Evolutionary conservation across 2,888 invertebrate species (phyloP), one percentile per base, ranked within the genome.

Genomic region (Acrobasis repandana): DNA sequence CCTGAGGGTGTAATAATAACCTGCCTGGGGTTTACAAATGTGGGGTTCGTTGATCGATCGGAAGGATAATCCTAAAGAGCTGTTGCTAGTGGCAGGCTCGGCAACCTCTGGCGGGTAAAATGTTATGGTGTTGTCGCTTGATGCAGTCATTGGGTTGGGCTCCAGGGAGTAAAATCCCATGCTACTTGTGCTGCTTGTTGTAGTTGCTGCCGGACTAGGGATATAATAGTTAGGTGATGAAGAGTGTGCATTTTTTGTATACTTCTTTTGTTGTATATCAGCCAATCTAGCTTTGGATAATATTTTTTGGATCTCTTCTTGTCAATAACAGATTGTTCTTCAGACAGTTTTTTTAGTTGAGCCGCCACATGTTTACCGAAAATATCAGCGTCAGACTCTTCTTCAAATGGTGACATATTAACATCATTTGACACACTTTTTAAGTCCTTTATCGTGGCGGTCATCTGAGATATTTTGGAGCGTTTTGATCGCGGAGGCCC

Each of bases 391-490:
- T 59, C 59, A 28, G 48, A 43, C 15, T 56, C 60, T 56, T 28
- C 61, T 51, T 9, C 52, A 14, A 14, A 34, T 52, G n/a, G 15
- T 36, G 4, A 15, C 34, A 34, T 20, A 18, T 49, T 36, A n/a
- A n/a, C n/a, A n/a, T n/a, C n/a, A n/a, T n/a, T n/a, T n/a, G n/a
- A n/a, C n/a, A n/a, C n/a, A n/a, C n/a, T 62, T 65, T 62, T 63
- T 51, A 62, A n/a, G 61, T 61, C 62, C 36, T 65, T 65, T 62
- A 64, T 64, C 60, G 62, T 64, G 47, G 59, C 60, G 58, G 64
- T 52, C 64, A 64, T 64, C 64, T 62, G 58, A 47, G 62, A 64
- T 56, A 64, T 16, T 64, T 62, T 64, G 58, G 56, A 56, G 38
- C 56, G 61, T 61, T 65, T 61, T 65, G 62, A 65, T n/a, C 59